Evolutionary conservation across 1,140 invertebrate species (phyloP).

Genomic region (Papilio aristodemus): DNA sequence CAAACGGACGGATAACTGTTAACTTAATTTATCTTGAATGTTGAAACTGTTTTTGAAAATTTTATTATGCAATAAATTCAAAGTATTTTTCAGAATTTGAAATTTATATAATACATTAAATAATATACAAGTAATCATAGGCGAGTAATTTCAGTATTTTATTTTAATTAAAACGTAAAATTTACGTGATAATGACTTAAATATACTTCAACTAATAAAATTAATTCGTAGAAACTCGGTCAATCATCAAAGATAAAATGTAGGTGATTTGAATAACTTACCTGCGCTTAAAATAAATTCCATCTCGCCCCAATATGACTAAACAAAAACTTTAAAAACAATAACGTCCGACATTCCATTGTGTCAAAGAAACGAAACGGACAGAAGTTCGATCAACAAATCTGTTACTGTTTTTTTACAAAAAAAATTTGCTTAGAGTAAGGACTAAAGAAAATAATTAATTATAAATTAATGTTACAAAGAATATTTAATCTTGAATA

Average conservation of each 20-base stretch:
- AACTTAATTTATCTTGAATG: neutral
- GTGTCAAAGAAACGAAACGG: slow-evolving; percentile 3
- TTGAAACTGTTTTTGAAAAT: no score
- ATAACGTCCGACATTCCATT: slow-evolving; percentile 16
- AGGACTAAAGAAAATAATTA: no score
- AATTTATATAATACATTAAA: no score
- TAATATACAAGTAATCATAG: no score
- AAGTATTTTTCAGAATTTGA: no score
- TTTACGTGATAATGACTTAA: no score
- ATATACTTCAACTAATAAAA: neutral
- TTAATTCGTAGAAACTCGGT: neutral
- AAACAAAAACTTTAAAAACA: slow-evolving; percentile 11
- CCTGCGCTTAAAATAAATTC: slow-evolving; percentile 1
- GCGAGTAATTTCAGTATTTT: no score
- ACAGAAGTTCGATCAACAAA: slow-evolving; percentile 7
- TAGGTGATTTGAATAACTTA: slow-evolving; percentile 7
- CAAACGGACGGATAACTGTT: neutral
- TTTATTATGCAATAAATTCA: no score
- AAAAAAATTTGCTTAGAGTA: neutral
- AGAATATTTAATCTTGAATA: no score
- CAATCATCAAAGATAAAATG: slow-evolving; percentile 11
- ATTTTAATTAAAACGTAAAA: no score
- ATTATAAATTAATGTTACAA: no score
- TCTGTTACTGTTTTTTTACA: neutral
- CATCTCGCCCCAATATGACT: neutral